Evolutionary conservation across 2,797 vertebrate species (phyloP).

Genomic region (Percopsis omiscomaycus): DNA sequence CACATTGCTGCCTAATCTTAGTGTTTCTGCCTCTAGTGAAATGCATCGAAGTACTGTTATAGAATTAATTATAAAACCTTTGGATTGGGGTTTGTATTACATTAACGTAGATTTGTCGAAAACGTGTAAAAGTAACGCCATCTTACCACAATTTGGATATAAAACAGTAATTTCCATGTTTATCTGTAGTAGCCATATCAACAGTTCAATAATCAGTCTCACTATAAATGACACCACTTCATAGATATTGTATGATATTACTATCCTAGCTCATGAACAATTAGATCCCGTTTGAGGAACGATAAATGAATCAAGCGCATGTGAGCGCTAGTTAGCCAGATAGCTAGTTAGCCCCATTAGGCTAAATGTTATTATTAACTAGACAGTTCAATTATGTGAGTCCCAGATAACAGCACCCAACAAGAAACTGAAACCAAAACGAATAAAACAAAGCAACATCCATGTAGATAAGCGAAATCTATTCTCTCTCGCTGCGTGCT

Average conservation of each 20-base stretch:
- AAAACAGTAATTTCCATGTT: no score
- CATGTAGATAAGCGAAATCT: conserved; percentile 14
- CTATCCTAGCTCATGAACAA: conserved; percentile 54
- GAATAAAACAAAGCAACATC: conserved; percentile 15
- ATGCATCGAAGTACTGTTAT: no score
- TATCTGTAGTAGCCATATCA: no score
- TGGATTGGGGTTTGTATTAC: no score
- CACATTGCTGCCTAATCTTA: no score
- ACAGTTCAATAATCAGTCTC: no score
- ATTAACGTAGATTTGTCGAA: no score
- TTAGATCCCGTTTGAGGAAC: background rate
- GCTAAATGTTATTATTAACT: background rate
- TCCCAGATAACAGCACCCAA: background rate
- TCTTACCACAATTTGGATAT: no score
- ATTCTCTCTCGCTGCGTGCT: background rate
- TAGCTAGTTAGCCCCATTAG: conserved; percentile 22
- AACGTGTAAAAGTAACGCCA: no score
- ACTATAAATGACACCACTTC: background rate
- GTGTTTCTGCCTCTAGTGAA: no score
- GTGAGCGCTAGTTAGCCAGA: conserved; percentile 62
- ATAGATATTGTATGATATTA: conserved; percentile 13
- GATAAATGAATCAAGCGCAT: conserved; percentile 73
- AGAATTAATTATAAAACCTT: no score
- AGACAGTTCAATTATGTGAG: no score
- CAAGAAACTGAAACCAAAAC: background rate